Evolutionary conservation across 2,888 invertebrate species (phyloP).

Genomic region (Acrobeloides nanus): DNA sequence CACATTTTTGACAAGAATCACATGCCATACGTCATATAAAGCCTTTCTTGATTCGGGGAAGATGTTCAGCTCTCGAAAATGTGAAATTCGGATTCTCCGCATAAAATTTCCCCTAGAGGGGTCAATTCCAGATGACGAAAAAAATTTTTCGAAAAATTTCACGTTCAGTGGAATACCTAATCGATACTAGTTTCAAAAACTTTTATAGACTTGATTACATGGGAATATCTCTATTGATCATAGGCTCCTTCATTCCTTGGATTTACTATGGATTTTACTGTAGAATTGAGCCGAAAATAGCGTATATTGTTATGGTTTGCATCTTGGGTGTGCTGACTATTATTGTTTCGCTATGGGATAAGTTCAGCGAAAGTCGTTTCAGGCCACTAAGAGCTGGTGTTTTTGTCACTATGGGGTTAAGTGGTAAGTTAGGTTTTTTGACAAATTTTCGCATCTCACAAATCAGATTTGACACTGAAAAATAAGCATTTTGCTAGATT

Average conservation of each 20-base stretch:
- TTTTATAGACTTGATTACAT: constrained; percentile 83
- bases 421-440: constrained; percentile 14
- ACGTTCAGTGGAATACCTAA: no score
- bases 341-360: constrained; percentile 91
- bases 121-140: no score
- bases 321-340: constrained; percentile 84
- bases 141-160: no score
- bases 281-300: constrained; percentile 46
- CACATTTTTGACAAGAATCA: no score
- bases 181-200: no score
- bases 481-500: no score
- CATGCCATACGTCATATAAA: no score
- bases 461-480: no score
- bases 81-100: no score
- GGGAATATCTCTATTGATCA: constrained; percentile 91
- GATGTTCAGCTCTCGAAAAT: no score
- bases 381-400: constrained; percentile 83
- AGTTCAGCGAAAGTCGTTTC: constrained; percentile 84
- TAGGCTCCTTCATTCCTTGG: constrained; percentile 99
- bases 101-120: no score
- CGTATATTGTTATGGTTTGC: constrained; percentile 81
- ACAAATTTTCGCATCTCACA: not conserved
- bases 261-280: constrained; percentile 99
- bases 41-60: no score
- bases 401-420: constrained; percentile 60